phyloP scores from a whole-genome alignment of 2,888 invertebrate species.

The Villa cingulata region DNA sequence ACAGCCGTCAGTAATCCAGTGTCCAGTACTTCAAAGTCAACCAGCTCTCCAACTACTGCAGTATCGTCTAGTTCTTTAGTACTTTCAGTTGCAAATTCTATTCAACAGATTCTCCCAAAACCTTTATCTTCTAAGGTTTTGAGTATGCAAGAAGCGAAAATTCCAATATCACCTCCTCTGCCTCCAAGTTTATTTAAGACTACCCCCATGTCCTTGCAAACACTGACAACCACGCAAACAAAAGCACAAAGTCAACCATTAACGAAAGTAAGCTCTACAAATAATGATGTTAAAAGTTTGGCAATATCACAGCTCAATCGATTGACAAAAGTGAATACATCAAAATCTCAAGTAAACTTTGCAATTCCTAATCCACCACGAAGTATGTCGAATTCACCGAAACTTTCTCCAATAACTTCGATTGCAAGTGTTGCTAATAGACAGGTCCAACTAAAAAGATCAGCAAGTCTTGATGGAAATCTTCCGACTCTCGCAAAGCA shows the following conservation, averaged over 20 bases:
- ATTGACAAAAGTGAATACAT: neutral
- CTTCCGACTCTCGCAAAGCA: slow-evolving; percentile 19
- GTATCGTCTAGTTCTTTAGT: neutral
- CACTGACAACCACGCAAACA: slow-evolving; percentile 10
- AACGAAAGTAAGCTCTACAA: slow-evolving; percentile 6
- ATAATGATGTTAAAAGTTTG: neutral
- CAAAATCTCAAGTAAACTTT: slow-evolving; percentile 17
- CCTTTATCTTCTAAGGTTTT: slow-evolving; percentile 17
- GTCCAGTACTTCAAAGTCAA: neutral
- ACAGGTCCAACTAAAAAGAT: slow-evolving; percentile 26
- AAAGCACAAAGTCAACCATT: neutral
- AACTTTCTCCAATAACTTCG: slow-evolving; percentile 20
- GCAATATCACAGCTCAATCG: slow-evolving; percentile 4
- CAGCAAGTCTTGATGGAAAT: slow-evolving; percentile 27
- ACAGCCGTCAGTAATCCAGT: neutral
- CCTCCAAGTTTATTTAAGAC: slow-evolving; percentile 33
- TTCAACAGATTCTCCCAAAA: slow-evolving; percentile 1
- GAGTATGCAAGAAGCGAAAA: slow-evolving; percentile 20
- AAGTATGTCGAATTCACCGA: slow-evolving; percentile 17
- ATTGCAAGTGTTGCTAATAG: slow-evolving; percentile 29
- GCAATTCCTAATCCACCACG: slow-evolving; percentile 27
- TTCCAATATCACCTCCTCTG: slow-evolving; percentile 30
- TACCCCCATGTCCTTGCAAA: slow-evolving; percentile 20
- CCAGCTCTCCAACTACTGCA: neutral
- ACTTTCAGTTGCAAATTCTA: neutral